phyloP scores from a whole-genome alignment of 2,888 invertebrate genomes.

The Aspidapion aeneum region DNA sequence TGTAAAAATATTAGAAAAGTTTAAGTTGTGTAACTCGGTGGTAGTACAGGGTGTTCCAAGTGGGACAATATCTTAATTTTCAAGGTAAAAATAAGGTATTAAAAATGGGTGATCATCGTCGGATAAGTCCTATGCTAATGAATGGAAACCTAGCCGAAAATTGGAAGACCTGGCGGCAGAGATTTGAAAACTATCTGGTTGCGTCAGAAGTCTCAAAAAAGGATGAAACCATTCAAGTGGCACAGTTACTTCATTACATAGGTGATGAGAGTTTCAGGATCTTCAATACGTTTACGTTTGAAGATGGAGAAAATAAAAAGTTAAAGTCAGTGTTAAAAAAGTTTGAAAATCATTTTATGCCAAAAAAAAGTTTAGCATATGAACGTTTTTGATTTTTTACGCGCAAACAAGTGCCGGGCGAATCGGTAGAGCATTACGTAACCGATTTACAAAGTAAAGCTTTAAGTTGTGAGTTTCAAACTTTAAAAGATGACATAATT shows the following conservation, averaged over 20 bases:
- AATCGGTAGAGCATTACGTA: too few relatives aligned
- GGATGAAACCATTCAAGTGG: neutral
- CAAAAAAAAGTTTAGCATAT: slow-evolving; percentile 3
- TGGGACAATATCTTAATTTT: too few relatives aligned
- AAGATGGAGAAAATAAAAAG: neutral
- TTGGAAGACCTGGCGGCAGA: neutral
- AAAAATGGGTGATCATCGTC: too few relatives aligned
- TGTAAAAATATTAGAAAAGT: too few relatives aligned
- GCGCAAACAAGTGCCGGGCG: neutral
- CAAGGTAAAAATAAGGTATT: too few relatives aligned
- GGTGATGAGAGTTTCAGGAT: neutral
- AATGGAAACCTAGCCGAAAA: neutral
- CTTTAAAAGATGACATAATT: too few relatives aligned
- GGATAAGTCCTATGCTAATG: neutral
- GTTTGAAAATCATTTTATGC: neutral
- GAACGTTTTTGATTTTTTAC: slow-evolving; percentile 6
- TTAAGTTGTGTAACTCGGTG: too few relatives aligned
- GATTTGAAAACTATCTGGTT: neutral
- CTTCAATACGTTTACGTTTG: neutral
- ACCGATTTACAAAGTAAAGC: too few relatives aligned
- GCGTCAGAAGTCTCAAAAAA: neutral
- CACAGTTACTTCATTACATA: neutral
- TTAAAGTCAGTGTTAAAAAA: too few relatives aligned
- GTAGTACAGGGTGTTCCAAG: too few relatives aligned
- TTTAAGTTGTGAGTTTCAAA: too few relatives aligned